phyloP scores from a whole-genome alignment of 2,113 vertebrate species.

The Marmota flaviventris region DNA sequence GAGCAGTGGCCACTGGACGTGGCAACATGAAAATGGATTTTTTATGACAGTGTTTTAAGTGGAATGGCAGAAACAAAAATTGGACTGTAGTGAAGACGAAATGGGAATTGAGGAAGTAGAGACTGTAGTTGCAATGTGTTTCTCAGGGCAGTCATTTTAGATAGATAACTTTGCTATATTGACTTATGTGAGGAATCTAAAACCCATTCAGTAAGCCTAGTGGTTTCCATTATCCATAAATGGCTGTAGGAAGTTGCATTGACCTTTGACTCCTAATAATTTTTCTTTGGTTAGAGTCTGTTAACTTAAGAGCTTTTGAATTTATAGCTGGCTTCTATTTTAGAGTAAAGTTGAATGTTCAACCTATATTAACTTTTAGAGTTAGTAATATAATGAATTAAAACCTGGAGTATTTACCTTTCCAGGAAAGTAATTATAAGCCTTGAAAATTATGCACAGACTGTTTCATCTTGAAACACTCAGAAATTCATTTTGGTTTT shows the following conservation, averaged over 20 bases:
- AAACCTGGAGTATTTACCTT: constrained; percentile 78
- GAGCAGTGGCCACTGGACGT: not conserved
- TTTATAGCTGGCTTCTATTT: constrained; percentile 65
- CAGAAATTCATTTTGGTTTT: constrained; percentile 87
- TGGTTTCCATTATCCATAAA: not conserved
- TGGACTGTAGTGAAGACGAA: not conserved
- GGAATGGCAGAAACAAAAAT: not conserved
- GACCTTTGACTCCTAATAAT: not conserved
- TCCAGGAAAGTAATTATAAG: constrained; percentile 84
- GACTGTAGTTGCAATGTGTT: not conserved
- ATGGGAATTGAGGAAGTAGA: not conserved
- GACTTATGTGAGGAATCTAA: not conserved
- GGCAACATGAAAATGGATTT: not conserved
- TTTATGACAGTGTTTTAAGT: not conserved
- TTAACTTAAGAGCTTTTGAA: constrained; percentile 70
- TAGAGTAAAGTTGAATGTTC: constrained; percentile 46
- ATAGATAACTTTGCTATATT: not conserved
- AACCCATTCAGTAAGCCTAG: not conserved
- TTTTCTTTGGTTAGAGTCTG: constrained; percentile 44
- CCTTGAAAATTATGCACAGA: constrained; percentile 84
- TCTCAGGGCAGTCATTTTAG: not conserved
- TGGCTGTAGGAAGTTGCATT: not conserved
- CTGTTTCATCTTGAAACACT: constrained; percentile 87
- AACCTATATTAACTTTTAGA: constrained; percentile 75
- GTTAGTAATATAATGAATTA: constrained; percentile 78